Evolutionary conservation across 2,797 vertebrate genomes (phyloP), one percentile per base, ranked within the genome.

Genomic region (Australoheros facetus): DNA sequence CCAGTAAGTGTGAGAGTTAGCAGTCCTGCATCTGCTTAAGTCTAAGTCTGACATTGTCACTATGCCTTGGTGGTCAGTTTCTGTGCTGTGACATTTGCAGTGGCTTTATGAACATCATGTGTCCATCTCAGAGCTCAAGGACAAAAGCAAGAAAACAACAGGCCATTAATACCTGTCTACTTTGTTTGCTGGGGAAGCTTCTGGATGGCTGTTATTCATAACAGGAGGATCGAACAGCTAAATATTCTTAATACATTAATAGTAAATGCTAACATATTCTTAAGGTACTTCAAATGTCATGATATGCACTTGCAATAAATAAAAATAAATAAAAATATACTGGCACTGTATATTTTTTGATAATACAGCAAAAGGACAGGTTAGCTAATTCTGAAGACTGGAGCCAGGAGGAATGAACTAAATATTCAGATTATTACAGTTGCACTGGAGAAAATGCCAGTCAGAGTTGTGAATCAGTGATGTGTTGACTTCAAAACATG

Each of bases 81-180:
- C 62, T 26, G 37, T 79, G 81, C 72, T 75, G 45, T 75, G 77
- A 69, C 66, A 85, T 82, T 83, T 79, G 42, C 3, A 8, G 48
- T 7, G 57, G 80, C 83, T 79, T 74, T 51, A 21, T 66, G n/a
- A 75, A 78, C n/a, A 53, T 80, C 84, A 86, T 21, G 37, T 16
- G 77, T 30, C 77, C 32, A 12, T 32, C 57, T 77, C 58, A 42
- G 48, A 78, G 75, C 81, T 79, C 64, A 78, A 86, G 82, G 77
- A 89, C 84, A 80, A 76, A 80, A 53, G 64, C 57, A 78, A 87
- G 73, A 56, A 23, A 62, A 84, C 71, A 69, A 71, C 66, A 66
- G 13, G 56, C 34, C 26, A 77, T 77, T 56, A 82, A 85, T 77
- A 69, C 59, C 51, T 81, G 71, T 45, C 26, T 23, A 55, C 32